Base-by-base conservation (phyloP, 2,888 invertebrate genomes). In the Unio delphinus region DNA sequence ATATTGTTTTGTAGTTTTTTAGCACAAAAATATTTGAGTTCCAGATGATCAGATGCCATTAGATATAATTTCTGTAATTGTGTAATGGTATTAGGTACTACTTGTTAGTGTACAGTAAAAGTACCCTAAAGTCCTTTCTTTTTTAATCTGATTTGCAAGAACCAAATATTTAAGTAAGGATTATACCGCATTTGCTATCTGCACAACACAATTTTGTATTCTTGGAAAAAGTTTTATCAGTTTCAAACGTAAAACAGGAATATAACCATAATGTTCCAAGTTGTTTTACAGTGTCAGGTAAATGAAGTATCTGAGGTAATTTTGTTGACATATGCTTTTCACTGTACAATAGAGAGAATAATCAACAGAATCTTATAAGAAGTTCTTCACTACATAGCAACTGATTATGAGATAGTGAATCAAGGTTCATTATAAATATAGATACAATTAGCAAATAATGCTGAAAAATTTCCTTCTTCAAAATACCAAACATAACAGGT, bases 221-320 rank as follows among this genome's bases (percentile, higher is more conserved):
- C 75, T 73, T 68, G 73, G 72, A 61, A 75, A 69, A 17, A 70
- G 26, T 23, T 66, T 73, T 23, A 75, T 45, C 28, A 75, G 67
- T 61, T 70, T 75, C 75, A 73, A 74, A 73, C 26, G 72, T 60
- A 65, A 75, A 75, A 56, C 75, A 73, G 1, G 68, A 68, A 23
- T 70, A 69, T 1, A 73, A 71, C 73, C 75, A 75, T 3, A 75
- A 67, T 18, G 75, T 73, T 59, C 73, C 73, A 8, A 70, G 56
- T 17, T 68, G 61, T 65, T 58, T 61, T 11, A 75, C 75, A 60
- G 34, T 62, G 20, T 70, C 68, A 45, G 8, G 56, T 17, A 75
- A 59, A 68, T 75, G 75, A 6, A 73, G 56, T 6, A 75, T 15
- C 62, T 70, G 73, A 34, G 73, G 73, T 7, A 76, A 17, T 62